These are phyloP conservation scores for Hydrozoanthus tunicans DNA, from an alignment of 64 coral and sea anemone species.

Conservation along the genomic window DNA sequence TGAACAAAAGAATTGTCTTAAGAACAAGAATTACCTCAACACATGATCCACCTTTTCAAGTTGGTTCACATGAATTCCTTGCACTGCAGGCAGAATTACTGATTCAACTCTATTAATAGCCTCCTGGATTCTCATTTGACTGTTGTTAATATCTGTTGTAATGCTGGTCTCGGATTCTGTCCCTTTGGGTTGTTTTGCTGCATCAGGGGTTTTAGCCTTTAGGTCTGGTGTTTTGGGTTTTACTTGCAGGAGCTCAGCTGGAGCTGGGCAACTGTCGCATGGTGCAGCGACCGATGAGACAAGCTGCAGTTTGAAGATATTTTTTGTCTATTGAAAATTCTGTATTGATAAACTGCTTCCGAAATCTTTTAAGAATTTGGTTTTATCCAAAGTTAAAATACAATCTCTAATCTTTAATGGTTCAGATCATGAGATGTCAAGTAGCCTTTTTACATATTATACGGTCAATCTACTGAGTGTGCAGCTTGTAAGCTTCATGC, in stretches of 20 bases:
- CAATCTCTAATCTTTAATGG: too few species aligned
- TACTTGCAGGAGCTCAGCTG: background rate
- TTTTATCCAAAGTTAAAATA: too few species aligned
- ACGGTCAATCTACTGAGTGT: too few species aligned
- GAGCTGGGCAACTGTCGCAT: background rate
- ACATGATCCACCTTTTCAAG: conserved; percentile 26
- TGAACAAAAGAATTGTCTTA: too few species aligned
- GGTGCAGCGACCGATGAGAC: conserved; percentile 8
- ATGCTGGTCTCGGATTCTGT: background rate
- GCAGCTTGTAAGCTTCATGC: too few species aligned
- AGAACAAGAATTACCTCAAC: conserved; percentile 4
- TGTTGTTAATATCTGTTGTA: background rate
- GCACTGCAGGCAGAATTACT: background rate
- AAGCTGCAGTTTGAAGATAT: background rate
- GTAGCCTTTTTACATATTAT: too few species aligned
- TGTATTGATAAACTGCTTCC: background rate
- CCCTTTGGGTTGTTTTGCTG: background rate
- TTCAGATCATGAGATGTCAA: too few species aligned
- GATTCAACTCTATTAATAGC: conserved; percentile 12
- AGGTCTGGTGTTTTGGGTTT: conserved; percentile 28
- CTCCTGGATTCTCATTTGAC: background rate
- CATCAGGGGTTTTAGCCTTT: conserved; percentile 17
- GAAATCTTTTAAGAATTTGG: too few species aligned
- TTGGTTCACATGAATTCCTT: conserved; percentile 23
- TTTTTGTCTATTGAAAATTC: background rate